A percentile compares a stretch with the other conserved stretches of the same genome.
phyloP scores from a whole-genome alignment of 2,888 invertebrate genomes.

The Anthrax anthrax region DNA sequence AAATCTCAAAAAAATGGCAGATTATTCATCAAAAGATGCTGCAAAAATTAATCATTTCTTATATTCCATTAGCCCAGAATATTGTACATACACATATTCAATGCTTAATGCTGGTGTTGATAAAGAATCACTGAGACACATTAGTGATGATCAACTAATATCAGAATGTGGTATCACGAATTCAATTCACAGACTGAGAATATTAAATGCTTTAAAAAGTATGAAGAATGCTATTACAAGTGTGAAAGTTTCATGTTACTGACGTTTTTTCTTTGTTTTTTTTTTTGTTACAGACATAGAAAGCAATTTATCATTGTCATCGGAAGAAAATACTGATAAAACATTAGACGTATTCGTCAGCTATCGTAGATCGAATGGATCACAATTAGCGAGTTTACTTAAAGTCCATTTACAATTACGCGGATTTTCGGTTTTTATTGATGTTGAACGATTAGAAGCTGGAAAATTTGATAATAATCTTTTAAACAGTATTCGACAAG shows the following conservation, averaged over 20 bases:
- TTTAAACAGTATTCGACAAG: slow-evolving; percentile 90
- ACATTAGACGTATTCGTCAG: slow-evolving; percentile 95
- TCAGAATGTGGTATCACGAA: slow-evolving; percentile 85
- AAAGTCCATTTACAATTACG: slow-evolving; percentile 85
- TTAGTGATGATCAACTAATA: slow-evolving; percentile 83
- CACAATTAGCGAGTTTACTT: slow-evolving; percentile 84
- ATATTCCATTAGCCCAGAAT: slow-evolving; percentile 70
- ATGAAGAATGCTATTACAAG: slow-evolving; percentile 11
- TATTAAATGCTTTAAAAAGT: slow-evolving; percentile 68
- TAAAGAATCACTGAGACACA: slow-evolving; percentile 65
- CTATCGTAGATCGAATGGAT: slow-evolving; percentile 93
- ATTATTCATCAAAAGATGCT: slow-evolving; percentile 87
- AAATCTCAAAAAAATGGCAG: slow-evolving; percentile 88
- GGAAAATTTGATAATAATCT: slow-evolving; percentile 98
- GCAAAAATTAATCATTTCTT: slow-evolving; percentile 81
- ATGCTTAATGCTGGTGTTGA: slow-evolving; percentile 94
- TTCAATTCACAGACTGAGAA: slow-evolving; percentile 85
- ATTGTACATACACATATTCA: slow-evolving; percentile 90
- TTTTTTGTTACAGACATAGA: slow-evolving; percentile 42
- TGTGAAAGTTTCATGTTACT: slow-evolving; percentile 24
- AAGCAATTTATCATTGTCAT: slow-evolving; percentile 48
- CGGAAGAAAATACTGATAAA: slow-evolving; percentile 69
- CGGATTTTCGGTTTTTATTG: slow-evolving; percentile 94
- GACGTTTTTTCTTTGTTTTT: slow-evolving; percentile 35
- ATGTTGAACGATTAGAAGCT: slow-evolving; percentile 93